Evolutionary conservation across 2,888 invertebrate genomes (phyloP), one percentile per base, ranked within the genome.

Genomic region (Amblyjoppa fuscipennis): DNA sequence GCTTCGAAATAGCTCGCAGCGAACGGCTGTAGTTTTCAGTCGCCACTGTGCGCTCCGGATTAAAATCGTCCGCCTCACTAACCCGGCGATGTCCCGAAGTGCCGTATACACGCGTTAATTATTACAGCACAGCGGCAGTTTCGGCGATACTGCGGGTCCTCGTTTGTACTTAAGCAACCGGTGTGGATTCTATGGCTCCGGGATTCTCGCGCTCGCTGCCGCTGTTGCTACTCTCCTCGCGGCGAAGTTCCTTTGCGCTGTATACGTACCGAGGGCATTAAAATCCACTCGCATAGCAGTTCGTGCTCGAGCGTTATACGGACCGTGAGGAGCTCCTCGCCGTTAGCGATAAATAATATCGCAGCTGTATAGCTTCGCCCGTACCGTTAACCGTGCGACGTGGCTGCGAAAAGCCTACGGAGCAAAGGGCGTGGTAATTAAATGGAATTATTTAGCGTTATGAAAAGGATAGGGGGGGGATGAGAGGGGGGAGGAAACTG

Each of bases 361-460:
- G 25, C n/a, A 59, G 11, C 13, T 28, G 61, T 31, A 34, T 31
- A 61, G 61, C 11, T 61, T 34, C 5, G 0, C 5, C 31, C 61
- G 11, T 25, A 28, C 59, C 20, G 28, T 59, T 59, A 59, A 59
- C 11, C 25, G 59, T 28, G 20, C 25, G 16, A 16, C 51, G 53
- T 70, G 9, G 25, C 51, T 31, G 59, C 25, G 41, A 64, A 64
- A 66, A 41, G 38, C 34, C 16, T 34, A 68, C 45, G 53, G 53
- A 83, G 74, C 84, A 79, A 89, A 88, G 87, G 88, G 83, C 89
- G 83, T 88, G 87, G 90, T 92, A 92, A 91, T 92, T 91, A 92
- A 92, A 91, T 90, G 89, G 88, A 92, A 92, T 92, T 91, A 92
- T 92, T 92, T 91, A 92, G 91, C 89, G 88, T 90, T 89, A 88